Conservation (phyloP, 2,888 invertebrate species). For the Pseudococcus viburni region DNA sequence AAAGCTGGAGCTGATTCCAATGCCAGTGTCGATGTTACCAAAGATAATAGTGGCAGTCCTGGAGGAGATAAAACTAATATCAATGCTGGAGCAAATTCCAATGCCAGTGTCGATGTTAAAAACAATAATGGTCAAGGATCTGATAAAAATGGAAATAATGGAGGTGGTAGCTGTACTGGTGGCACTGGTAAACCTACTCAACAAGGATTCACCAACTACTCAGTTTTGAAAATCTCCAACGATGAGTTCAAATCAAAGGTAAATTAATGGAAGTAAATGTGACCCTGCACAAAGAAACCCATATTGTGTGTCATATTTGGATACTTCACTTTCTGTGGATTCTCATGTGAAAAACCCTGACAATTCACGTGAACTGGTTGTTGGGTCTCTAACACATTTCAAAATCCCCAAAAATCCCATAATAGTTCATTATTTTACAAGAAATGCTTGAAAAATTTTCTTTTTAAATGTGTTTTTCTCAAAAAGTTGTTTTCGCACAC, state of each 20-base stretch:
- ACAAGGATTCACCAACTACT: slow-evolving; percentile 21
- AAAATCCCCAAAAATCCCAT: too few species aligned
- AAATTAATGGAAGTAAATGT: too few species aligned
- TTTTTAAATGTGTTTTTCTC: too few species aligned
- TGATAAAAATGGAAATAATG: not conserved
- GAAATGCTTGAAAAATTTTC: not conserved
- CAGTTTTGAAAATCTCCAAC: not conserved
- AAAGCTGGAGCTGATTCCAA: not conserved
- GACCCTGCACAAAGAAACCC: too few species aligned
- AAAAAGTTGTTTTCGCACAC: too few species aligned
- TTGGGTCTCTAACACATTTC: too few species aligned
- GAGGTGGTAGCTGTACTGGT: not conserved
- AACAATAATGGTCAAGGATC: not conserved
- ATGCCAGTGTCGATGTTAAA: not conserved
- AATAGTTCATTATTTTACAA: too few species aligned
- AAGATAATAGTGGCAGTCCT: not conserved
- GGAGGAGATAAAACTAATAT: not conserved
- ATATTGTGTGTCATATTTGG: too few species aligned
- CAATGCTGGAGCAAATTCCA: not conserved
- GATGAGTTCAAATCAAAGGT: not conserved
- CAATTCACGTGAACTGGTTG: too few species aligned
- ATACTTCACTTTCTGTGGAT: too few species aligned
- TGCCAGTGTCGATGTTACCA: not conserved
- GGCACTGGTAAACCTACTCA: not conserved
- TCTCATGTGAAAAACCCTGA: too few species aligned